Conservation (phyloP, 2,888 invertebrate genomes). For the Drosophila kanekoi region DNA sequence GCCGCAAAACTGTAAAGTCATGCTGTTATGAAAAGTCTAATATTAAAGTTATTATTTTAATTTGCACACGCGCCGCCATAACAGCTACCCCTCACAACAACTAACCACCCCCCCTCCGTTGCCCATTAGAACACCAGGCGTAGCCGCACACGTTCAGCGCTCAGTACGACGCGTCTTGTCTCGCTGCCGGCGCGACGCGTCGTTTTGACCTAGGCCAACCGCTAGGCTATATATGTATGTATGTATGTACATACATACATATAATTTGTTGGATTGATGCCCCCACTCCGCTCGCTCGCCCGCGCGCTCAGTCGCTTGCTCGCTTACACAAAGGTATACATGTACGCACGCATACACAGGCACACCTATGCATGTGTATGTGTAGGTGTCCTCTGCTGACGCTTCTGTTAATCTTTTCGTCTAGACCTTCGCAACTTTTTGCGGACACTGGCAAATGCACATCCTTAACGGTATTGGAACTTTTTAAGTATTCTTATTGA, state of each 20-base stretch:
- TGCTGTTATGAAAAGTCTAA: constrained; percentile 28
- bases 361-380: not conserved
- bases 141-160: constrained; percentile 14
- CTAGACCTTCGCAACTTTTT: constrained; percentile 73
- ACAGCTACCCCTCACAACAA: not conserved
- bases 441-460: constrained; percentile 13
- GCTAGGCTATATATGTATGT: constrained; percentile 13
- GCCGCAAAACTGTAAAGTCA: constrained; percentile 42
- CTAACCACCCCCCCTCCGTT: not conserved
- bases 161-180: constrained; percentile 19
- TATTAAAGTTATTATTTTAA: constrained; percentile 44
- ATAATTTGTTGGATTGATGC: constrained; percentile 30
- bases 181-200: constrained; percentile 30
- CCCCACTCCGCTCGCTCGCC: constrained; percentile 19
- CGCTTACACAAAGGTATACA: constrained; percentile 4
- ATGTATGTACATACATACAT: constrained; percentile 6
- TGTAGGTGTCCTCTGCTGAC: constrained; percentile 19
- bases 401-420: constrained; percentile 50
- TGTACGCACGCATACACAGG: constrained; percentile 5
- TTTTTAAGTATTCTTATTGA: not conserved
- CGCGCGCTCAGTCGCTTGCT: constrained; percentile 2
- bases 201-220: constrained; percentile 76
- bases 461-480: constrained; percentile 8
- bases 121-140: constrained; percentile 27
- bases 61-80: constrained; percentile 56